These are phyloP conservation scores for Zosterops lateralis DNA, from an alignment of 2,113 vertebrate genomes.

Conservation along the genomic window DNA sequence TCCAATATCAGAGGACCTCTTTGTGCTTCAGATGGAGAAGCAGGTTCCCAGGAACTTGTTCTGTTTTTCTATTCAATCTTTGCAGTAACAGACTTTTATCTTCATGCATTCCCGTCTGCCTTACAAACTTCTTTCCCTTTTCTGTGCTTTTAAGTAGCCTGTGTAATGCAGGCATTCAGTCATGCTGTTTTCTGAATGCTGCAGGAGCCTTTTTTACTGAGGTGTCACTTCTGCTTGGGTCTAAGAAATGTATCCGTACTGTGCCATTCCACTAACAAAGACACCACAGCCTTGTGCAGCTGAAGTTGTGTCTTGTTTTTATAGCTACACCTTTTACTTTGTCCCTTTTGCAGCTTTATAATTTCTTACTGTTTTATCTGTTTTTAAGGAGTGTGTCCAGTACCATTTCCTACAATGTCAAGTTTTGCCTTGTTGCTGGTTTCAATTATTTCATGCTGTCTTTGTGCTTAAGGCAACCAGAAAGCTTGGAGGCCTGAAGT, in stretches of 20 bases:
- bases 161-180: neutral
- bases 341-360: neutral
- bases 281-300: fast-evolving
- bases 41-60: neutral
- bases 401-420: fast-evolving
- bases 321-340: fast-evolving
- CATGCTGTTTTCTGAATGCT: neutral
- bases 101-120: fast-evolving
- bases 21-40: neutral
- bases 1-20: neutral
- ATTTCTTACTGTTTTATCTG: neutral
- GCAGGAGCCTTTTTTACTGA: neutral
- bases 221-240: fast-evolving
- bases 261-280: neutral
- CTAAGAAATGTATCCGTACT: neutral
- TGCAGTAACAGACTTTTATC: neutral
- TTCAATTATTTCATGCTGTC: neutral
- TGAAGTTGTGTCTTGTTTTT: neutral
- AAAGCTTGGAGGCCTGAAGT: neutral
- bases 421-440: neutral
- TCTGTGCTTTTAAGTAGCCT: neutral
- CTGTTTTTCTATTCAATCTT: neutral
- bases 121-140: neutral
- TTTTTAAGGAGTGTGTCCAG: neutral
- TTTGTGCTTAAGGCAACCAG: neutral